Base-by-base conservation (phyloP, 2,113 vertebrate genomes). In the Microtus oregoni region DNA sequence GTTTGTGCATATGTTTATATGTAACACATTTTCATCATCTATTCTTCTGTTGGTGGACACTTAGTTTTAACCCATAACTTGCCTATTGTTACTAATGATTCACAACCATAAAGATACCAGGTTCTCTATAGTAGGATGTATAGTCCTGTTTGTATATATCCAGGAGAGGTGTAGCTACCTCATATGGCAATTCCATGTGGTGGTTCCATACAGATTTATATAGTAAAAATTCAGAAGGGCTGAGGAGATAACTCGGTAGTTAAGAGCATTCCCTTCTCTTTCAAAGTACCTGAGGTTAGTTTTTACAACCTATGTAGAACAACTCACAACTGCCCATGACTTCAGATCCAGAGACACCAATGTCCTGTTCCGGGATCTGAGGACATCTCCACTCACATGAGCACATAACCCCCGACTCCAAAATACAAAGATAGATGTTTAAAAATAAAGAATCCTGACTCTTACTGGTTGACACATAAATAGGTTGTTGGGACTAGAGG, bases 401-500 rank as follows among this genome's bases (percentile, higher is more conserved):
- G 9, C 28, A 47, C 4, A 47, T 2, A 67, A 32, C 0, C 30
- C 1, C 28, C 3, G 1, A 20, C 28, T 12, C 30, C 61, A 44
- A 85, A 65, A 30, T 24, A 44, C 26, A 32, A 65, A 30, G 5
- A 19, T 67, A 38, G 7, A n/a, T 19, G 17, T 72, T 38, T 61
- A 7, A 41, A 65, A 41, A 30, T 32, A 24, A 78, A 50, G 52
- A 28, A 20, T 3, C 5, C 8, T 10, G 24, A 47, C 4, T 68
- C 32, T 86, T 70, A 58, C 58, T 32, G 63, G 7, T 50, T 89
- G 19, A 79, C 35, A 47, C 7, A 6, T 44, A 15, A 44, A 14
- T 9, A 30, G 24, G 5, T 20, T 67, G 17, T 30, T 61, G 58
- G 90, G 58, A 75, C 32, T 47, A 63, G 7, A 89, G 44, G 1